Conservation (phyloP, 2,113 vertebrate species). For the Spizaetus ornatus region DNA sequence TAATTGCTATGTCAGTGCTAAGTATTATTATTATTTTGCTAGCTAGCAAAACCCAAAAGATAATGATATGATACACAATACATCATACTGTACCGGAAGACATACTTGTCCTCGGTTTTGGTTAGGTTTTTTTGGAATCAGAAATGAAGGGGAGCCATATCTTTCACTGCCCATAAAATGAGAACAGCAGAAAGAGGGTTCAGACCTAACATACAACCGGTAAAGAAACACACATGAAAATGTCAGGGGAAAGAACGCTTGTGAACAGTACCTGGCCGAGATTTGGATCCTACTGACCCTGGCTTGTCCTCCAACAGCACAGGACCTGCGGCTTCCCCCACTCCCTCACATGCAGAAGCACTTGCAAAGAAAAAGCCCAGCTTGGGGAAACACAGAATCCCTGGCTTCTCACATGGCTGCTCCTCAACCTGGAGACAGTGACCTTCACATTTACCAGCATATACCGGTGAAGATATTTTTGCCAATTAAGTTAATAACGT, state of each 20-base stretch:
- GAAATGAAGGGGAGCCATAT: not conserved
- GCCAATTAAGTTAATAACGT: not conserved
- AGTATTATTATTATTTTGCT: constrained; percentile 34
- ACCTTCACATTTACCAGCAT: not conserved
- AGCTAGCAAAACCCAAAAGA: not conserved
- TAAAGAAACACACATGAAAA: not conserved
- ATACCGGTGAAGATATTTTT: not conserved
- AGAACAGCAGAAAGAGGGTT: not conserved
- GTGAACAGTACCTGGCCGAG: not conserved
- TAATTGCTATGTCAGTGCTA: constrained; percentile 35
- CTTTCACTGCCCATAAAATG: not conserved
- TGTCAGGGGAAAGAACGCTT: not conserved
- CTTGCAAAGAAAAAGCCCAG: not conserved
- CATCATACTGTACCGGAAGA: not conserved
- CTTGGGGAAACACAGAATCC: not conserved
- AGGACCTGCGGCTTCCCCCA: not conserved
- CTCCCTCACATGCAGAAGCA: not conserved
- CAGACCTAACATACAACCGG: not conserved
- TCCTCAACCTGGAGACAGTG: not conserved
- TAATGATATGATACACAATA: constrained; percentile 46
- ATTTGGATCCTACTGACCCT: not conserved
- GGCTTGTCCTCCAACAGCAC: not conserved
- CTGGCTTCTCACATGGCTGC: not conserved
- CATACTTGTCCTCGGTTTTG: constrained; percentile 5
- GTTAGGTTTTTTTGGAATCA: not conserved